Conservation (phyloP, 2,797 vertebrate species). For the Hozukius guyotensis region DNA sequence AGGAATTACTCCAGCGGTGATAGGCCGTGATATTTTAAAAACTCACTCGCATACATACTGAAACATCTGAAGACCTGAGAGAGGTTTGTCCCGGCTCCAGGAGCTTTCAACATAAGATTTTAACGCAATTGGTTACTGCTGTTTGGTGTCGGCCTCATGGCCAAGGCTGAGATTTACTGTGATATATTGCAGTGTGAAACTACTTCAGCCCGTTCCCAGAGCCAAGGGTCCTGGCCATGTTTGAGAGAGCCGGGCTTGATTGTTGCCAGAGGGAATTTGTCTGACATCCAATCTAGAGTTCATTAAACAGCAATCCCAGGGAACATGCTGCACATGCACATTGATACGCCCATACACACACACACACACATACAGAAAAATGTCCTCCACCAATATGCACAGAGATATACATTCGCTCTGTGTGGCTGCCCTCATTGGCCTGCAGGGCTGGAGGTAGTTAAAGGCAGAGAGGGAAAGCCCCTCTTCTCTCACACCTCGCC, state of each 20-base stretch:
- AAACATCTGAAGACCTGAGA: constrained; percentile 4
- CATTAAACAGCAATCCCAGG: constrained; percentile 69
- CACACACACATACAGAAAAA: constrained; percentile 1
- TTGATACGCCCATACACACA: constrained; percentile 10
- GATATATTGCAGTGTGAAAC: constrained; percentile 60
- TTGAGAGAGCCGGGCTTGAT: constrained; percentile 57
- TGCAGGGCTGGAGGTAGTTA: constrained; percentile 54
- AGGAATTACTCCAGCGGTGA: constrained; percentile 37
- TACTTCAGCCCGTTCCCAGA: constrained; percentile 38
- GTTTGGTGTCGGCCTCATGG: constrained; percentile 39
- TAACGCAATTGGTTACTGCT: constrained; percentile 24
- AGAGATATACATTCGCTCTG: constrained; percentile 33
- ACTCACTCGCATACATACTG: background rate
- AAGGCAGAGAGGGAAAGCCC: constrained; percentile 56
- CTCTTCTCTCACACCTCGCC: constrained; percentile 56
- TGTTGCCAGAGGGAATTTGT: constrained; percentile 70
- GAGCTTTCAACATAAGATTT: constrained; percentile 43
- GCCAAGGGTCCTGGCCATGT: constrained; percentile 58
- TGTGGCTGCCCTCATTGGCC: constrained; percentile 40
- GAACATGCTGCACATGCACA: constrained; percentile 60
- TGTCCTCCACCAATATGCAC: constrained; percentile 31
- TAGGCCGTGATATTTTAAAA: constrained; percentile 8
- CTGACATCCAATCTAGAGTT: constrained; percentile 78
- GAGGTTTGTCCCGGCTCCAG: constrained; percentile 7
- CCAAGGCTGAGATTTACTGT: constrained; percentile 57